Conservation (phyloP, 2,888 invertebrate species). For the Heliconius erato region DNA sequence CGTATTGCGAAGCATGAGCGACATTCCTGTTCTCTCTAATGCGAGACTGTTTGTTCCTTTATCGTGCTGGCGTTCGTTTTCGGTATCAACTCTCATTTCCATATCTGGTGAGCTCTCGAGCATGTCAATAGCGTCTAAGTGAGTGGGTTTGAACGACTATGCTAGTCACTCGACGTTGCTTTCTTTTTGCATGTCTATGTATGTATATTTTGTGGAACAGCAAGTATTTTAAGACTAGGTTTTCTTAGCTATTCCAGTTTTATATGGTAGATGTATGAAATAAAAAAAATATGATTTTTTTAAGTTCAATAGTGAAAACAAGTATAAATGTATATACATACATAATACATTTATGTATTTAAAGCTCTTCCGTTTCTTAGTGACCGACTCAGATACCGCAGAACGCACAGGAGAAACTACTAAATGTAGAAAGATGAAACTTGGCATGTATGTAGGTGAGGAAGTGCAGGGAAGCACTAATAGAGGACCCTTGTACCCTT, state of each 20-base stretch:
- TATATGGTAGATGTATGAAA: no score
- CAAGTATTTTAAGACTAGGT: no score
- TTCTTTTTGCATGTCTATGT: no score
- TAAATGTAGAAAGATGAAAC: background rate
- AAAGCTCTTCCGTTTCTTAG: no score
- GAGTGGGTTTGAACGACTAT: background rate
- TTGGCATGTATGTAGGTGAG: background rate
- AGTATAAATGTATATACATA: no score
- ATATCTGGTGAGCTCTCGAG: conserved; percentile 42
- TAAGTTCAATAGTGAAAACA: no score
- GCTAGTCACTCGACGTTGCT: background rate
- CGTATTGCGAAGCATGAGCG: conserved; percentile 22
- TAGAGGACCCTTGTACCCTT: background rate
- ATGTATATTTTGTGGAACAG: no score
- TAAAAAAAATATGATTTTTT: no score
- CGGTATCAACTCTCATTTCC: conserved; percentile 33
- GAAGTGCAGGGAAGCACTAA: no score
- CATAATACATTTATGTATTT: no score
- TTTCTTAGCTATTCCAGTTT: no score
- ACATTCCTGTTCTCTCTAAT: conserved; percentile 33
- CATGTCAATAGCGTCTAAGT: conserved; percentile 12
- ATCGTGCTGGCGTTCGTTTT: conserved; percentile 28
- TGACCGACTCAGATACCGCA: background rate
- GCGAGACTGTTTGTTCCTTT: conserved; percentile 40
- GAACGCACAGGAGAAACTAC: no score